A percentile compares a stretch with the other conserved stretches of the same genome.
Evolutionary conservation across 2,113 vertebrate genomes (phyloP).

Genomic region (Prietella phreatophila): DNA sequence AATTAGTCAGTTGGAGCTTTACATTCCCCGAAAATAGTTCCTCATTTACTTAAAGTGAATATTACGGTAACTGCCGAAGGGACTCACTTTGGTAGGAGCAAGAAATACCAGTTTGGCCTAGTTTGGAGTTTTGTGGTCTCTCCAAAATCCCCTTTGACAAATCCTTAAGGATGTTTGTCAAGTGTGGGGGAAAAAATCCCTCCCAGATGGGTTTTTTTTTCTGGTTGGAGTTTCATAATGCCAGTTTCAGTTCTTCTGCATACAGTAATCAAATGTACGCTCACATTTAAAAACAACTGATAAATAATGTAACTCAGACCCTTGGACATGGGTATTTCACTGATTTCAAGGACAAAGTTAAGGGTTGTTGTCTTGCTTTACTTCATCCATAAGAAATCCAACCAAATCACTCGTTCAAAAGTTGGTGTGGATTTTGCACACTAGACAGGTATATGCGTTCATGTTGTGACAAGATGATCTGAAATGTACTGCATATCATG

Average conservation of each 20-base stretch:
- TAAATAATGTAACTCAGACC: neutral
- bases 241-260: neutral
- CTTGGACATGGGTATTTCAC: neutral
- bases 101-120: neutral
- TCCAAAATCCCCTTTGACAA: slow-evolving; percentile 20
- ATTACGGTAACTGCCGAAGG: neutral
- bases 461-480: neutral
- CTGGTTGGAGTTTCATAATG: neutral
- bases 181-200: neutral
- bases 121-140: slow-evolving; percentile 10
- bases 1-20: neutral
- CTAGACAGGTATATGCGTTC: neutral
- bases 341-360: neutral
- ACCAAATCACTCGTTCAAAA: neutral
- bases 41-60: neutral
- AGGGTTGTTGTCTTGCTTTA: neutral
- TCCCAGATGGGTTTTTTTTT: neutral
- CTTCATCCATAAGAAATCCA: neutral
- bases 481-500: neutral
- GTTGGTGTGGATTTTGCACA: neutral
- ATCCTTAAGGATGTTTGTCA: neutral
- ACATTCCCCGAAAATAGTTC: neutral
- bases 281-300: neutral
- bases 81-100: neutral
- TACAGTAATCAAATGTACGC: neutral